Evolutionary conservation across 2,888 invertebrate species (phyloP).

Genomic region (Drosophila borealis): DNA sequence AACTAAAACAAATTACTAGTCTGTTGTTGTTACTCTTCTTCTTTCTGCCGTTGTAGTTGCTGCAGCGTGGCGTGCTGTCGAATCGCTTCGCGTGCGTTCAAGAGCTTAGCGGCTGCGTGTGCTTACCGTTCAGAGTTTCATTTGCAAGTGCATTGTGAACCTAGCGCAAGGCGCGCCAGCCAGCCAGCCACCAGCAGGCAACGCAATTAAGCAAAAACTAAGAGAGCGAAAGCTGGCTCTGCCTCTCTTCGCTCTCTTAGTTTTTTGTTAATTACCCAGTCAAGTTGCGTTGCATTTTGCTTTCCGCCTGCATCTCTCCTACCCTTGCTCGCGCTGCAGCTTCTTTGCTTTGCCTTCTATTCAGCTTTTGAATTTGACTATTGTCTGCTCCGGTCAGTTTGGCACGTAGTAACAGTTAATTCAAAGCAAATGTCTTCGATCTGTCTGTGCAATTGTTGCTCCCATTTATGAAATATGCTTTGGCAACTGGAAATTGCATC

Average conservation of each 20-base stretch:
- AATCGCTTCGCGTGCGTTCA: not conserved
- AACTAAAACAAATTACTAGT: not conserved
- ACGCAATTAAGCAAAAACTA: too few species aligned
- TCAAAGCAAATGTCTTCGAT: too few species aligned
- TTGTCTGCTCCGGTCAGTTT: too few species aligned
- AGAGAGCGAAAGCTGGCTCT: too few species aligned
- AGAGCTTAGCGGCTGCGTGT: not conserved
- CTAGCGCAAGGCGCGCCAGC: conserved; percentile 9
- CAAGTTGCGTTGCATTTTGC: conserved; percentile 13
- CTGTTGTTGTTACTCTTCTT: not conserved
- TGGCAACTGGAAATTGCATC: not conserved
- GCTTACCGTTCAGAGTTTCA: not conserved
- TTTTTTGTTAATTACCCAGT: not conserved
- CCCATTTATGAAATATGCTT: not conserved
- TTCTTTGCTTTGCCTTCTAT: not conserved
- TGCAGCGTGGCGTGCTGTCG: not conserved
- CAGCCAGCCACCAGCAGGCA: too few species aligned
- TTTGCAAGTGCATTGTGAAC: conserved; percentile 35
- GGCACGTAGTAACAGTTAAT: too few species aligned
- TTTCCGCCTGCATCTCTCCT: not conserved
- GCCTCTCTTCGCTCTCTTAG: conserved; percentile 2
- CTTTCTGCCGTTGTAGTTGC: not conserved
- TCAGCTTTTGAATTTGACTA: not conserved
- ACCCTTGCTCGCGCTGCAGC: not conserved
- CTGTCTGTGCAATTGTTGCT: too few species aligned